phyloP scores from a whole-genome alignment of 2,797 vertebrate species.

The Parauchenoglanis punctatus region DNA sequence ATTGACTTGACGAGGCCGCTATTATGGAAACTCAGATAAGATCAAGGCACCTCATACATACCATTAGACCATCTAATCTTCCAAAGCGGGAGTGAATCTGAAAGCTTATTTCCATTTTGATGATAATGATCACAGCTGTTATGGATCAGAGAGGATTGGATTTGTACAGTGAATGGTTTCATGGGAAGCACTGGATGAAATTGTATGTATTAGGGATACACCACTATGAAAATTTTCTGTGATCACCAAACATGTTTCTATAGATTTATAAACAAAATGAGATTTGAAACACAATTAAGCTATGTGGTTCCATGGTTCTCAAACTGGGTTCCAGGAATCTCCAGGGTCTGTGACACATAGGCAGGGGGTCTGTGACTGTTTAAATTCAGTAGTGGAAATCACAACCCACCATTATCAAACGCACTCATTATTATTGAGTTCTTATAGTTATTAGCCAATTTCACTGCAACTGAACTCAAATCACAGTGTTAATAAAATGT shows the following conservation, averaged over 20 bases:
- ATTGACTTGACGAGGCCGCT: conserved; percentile 11
- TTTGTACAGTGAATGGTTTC: conserved; percentile 38
- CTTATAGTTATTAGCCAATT: not conserved
- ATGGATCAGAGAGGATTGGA: conserved; percentile 17
- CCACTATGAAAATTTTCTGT: not conserved
- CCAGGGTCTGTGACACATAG: not conserved
- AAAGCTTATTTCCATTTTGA: conserved; percentile 32
- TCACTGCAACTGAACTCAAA: not conserved
- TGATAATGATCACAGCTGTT: conserved; percentile 44
- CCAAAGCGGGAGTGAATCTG: conserved; percentile 10
- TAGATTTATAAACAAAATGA: not conserved
- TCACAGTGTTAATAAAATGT: not conserved
- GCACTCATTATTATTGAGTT: not conserved
- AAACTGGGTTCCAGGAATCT: not conserved
- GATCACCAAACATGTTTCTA: not conserved
- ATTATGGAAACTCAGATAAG: conserved; percentile 32
- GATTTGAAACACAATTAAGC: not conserved
- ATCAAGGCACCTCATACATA: conserved; percentile 40
- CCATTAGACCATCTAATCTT: conserved; percentile 40
- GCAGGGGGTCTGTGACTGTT: not conserved
- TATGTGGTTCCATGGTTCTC: not conserved
- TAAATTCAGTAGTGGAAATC: not conserved
- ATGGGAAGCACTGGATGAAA: not conserved
- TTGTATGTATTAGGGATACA: not conserved
- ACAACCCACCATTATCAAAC: not conserved